Evolutionary conservation across 2,113 vertebrate genomes (phyloP).

Genomic region (Peromyscus californicus): DNA sequence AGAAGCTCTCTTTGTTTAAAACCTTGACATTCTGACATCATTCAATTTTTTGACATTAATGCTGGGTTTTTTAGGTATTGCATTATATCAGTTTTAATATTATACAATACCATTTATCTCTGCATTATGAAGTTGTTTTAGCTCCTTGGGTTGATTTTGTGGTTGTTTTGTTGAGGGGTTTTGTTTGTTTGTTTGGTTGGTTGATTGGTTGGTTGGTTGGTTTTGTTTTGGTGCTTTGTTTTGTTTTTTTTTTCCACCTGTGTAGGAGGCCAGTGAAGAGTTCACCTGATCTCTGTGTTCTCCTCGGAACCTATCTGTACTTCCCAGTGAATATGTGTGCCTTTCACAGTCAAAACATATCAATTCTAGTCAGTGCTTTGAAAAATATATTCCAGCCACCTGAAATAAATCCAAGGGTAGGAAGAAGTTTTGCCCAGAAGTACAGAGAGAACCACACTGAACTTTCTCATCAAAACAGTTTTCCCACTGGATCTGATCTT

Average conservation of each 20-base stretch:
- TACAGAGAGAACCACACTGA: slow-evolving; percentile 18
- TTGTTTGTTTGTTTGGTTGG: neutral
- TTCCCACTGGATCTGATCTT: slow-evolving; percentile 47
- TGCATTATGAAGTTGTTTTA: neutral
- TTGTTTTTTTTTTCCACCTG: neutral
- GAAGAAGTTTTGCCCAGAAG: neutral
- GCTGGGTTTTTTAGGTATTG: slow-evolving; percentile 27
- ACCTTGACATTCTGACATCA: neutral
- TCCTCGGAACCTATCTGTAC: neutral
- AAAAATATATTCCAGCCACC: neutral
- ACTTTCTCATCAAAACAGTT: slow-evolving; percentile 13
- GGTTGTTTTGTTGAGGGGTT: neutral
- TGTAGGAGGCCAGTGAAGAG: neutral
- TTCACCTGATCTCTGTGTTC: neutral
- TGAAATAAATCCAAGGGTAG: slow-evolving; percentile 47
- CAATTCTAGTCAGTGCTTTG: slow-evolving; percentile 34
- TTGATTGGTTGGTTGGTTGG: neutral
- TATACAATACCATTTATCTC: neutral
- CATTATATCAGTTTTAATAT: neutral
- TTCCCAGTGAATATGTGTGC: neutral
- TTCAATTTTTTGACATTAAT: neutral
- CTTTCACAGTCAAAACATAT: slow-evolving; percentile 36
- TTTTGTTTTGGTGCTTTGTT: neutral
- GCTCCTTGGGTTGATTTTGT: neutral
- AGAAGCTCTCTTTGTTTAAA: slow-evolving; percentile 9